Evolutionary conservation across 2,888 invertebrate genomes (phyloP).

Genomic region (Microplitis manilae): DNA sequence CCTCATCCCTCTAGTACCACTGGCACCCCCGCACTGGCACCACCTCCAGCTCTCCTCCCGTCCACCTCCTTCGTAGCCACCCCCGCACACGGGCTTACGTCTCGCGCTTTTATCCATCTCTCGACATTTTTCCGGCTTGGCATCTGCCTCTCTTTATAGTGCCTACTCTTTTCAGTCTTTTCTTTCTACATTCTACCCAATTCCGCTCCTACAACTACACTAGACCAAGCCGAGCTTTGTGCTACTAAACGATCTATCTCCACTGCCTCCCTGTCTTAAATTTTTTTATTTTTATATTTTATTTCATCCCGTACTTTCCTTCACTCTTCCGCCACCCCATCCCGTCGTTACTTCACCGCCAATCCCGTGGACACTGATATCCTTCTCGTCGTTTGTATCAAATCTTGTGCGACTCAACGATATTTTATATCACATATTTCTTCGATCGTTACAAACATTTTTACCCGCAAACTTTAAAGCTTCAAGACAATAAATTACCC

Average conservation of each 20-base stretch:
- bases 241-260: slow-evolving; percentile 34
- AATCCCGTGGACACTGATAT: slow-evolving; percentile 3
- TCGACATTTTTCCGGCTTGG: slow-evolving; percentile 21
- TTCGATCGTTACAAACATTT: neutral
- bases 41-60: slow-evolving; percentile 21
- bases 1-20: neutral
- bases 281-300: neutral
- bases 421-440: neutral
- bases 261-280: slow-evolving; percentile 6
- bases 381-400: neutral
- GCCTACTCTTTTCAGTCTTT: slow-evolving; percentile 9
- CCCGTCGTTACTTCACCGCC: neutral
- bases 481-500: no score
- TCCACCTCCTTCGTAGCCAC: slow-evolving; percentile 30
- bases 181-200: slow-evolving; percentile 28
- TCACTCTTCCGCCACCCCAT: neutral
- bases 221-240: slow-evolving; percentile 22
- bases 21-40: neutral
- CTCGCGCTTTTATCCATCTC: slow-evolving; percentile 30
- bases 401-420: neutral
- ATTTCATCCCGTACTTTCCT: neutral
- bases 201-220: neutral
- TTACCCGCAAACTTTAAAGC: no score
- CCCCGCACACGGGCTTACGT: slow-evolving; percentile 41
- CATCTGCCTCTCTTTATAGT: slow-evolving; percentile 16